Conservation (phyloP, 2,797 vertebrate species). For the Aldrovandia affinis region DNA sequence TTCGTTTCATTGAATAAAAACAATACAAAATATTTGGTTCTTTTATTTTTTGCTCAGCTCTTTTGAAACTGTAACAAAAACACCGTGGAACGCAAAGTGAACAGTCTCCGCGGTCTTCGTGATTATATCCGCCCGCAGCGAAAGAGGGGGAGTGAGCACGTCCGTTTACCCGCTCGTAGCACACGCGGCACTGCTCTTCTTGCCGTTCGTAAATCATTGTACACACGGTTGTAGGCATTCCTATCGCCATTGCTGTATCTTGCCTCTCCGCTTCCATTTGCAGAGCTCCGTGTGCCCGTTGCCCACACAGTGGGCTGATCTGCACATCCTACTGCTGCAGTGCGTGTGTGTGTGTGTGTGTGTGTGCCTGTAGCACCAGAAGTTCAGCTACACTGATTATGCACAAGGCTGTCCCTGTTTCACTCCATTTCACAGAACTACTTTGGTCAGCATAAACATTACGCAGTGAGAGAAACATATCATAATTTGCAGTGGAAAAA, state of each 20-base stretch:
- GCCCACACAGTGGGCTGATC: constrained; percentile 7
- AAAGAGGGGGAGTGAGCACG: neutral
- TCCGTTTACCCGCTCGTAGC: neutral
- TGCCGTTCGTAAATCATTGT: neutral
- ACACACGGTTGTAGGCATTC: too few relatives aligned
- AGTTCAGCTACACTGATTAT: neutral
- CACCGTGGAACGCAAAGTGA: neutral
- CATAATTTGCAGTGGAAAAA: neutral
- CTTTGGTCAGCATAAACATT: neutral
- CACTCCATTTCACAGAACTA: neutral
- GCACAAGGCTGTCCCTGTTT: neutral
- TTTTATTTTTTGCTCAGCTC: neutral
- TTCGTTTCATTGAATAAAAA: too few relatives aligned
- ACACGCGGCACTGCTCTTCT: neutral
- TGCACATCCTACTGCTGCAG: neutral
- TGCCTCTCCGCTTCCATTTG: neutral
- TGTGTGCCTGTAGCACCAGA: neutral
- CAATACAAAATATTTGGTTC: neutral
- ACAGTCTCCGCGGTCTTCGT: neutral
- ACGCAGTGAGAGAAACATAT: neutral
- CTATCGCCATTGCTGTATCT: neutral
- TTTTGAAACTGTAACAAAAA: neutral
- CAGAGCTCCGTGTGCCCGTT: constrained; percentile 6
- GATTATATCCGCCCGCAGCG: neutral
- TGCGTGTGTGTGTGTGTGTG: neutral